Conservation (phyloP, 2,888 invertebrate species). For the Busseola fusca region DNA sequence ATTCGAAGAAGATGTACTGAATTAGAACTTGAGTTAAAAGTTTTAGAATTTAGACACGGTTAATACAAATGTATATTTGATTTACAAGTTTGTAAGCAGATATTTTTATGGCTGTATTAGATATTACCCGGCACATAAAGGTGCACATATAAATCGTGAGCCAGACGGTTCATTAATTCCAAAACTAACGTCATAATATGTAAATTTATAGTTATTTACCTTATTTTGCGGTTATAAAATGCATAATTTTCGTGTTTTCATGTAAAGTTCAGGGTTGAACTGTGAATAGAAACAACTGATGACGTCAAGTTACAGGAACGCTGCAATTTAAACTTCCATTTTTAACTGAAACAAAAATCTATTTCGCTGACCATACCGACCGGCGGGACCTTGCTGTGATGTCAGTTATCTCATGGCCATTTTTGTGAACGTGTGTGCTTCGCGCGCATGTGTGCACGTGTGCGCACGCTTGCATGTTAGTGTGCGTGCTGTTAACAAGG, state of each 20-base stretch:
- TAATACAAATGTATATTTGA: not conserved
- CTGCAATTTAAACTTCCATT: constrained; percentile 15
- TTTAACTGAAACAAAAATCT: constrained; percentile 32
- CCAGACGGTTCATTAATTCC: constrained; percentile 16
- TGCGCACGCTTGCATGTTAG: constrained; percentile 52
- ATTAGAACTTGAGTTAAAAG: not conserved
- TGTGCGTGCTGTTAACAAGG: constrained; percentile 71
- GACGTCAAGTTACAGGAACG: constrained; percentile 35
- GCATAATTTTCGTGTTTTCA: constrained; percentile 38
- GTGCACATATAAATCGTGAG: constrained; percentile 15
- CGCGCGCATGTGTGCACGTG: constrained; percentile 51
- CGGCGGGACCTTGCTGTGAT: constrained; percentile 84
- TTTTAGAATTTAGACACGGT: not conserved
- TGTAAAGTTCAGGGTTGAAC: constrained; percentile 57
- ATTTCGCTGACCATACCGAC: constrained; percentile 74
- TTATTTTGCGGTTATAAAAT: constrained; percentile 41
- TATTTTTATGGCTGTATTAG: not conserved
- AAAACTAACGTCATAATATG: constrained; percentile 34
- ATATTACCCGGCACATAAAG: not conserved
- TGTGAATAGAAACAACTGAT: constrained; percentile 22
- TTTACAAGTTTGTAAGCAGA: not conserved
- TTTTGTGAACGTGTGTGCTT: constrained; percentile 64
- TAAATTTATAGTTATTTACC: constrained; percentile 45
- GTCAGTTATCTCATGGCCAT: constrained; percentile 87
- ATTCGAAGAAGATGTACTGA: not conserved